A percentile compares a stretch with the other conserved stretches of the same genome.
Evolutionary conservation across 92 coral and sea anemone genomes (phyloP).

Genomic region (Porites rus): DNA sequence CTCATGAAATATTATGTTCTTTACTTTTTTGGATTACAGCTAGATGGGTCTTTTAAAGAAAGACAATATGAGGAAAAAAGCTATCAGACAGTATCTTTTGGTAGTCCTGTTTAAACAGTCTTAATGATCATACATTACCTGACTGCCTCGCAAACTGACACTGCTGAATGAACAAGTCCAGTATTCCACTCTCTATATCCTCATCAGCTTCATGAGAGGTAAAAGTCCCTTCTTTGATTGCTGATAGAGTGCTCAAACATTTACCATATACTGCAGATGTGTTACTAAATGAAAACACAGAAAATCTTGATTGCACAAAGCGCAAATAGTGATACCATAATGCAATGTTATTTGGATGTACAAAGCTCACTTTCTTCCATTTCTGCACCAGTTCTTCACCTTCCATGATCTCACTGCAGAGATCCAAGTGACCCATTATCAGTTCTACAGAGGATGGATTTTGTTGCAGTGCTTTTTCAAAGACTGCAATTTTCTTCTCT

Average conservation of each 20-base stretch:
- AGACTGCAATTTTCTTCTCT: conserved; percentile 90
- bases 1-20: no score
- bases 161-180: conserved; percentile 86
- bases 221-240: conserved; percentile 92
- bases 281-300: conserved; percentile 84
- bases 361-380: conserved; percentile 87
- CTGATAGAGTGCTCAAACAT: conserved; percentile 84
- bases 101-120: no score
- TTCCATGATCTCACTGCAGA: conserved; percentile 76
- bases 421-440: conserved; percentile 72
- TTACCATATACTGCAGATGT: conserved; percentile 71
- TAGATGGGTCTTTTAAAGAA: no score
- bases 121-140: conserved; percentile 57
- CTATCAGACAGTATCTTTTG: no score
- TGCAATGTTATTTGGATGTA: conserved; percentile 81
- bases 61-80: no score
- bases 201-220: conserved; percentile 85
- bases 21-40: no score
- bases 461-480: conserved; percentile 90
- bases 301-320: conserved; percentile 88
- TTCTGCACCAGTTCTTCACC: conserved; percentile 73
- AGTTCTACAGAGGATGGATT: conserved; percentile 85
- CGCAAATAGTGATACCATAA: conserved; percentile 89
- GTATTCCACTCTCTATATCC: conserved; percentile 82
- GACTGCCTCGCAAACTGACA: conserved; percentile 91